Evolutionary conservation across 2,888 invertebrate species (phyloP), one percentile per base, ranked within the genome.

Genomic region (Masnerella sp.): DNA sequence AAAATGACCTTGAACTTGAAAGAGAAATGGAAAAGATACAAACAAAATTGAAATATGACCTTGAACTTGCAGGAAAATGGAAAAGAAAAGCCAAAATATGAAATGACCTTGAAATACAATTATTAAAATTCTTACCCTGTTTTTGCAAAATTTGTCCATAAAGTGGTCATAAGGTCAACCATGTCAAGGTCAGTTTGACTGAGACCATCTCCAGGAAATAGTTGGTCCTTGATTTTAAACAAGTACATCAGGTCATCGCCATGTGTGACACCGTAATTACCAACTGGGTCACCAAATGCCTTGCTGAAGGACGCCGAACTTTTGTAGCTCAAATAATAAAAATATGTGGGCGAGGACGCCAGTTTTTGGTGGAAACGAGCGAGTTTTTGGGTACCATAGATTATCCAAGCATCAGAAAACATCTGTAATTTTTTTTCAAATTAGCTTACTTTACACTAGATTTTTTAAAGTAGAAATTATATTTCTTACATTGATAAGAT

Each of bases 181-280:
- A 94, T 89, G 79, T 89, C 86, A 8, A 89, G 81, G 81, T 94
- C 94, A 56, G 90, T 86, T 8, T 89, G 83, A 0, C 90, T 90
- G 91, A 88, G 5, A 89, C 88, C 1, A 90, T 88, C 20, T 90
- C 88, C 0, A 94, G 93, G 3, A 91, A 81, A 34, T 85, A 85
- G 64, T 90, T 90, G 0, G 89, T 89, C 49, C 94, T 90, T 0
- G 94, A 93, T n/a, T n/a, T n/a, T n/a, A 83, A 96, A 96, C 5
- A 96, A 84, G 83, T 96, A 93, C 84, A 94, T 93, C 51, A 96
- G 87, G 73, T 96, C 96, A 80, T 96, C 95, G 0, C 94, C 95
- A 83, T 96, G 95, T 52, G 93, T 93, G 0, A 94, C 93, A 58
- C 95, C 94, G 79, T 93, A 93, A 84, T 92, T 90, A 56, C 89